These are phyloP conservation scores for Dynastes maya DNA, from an alignment of 2,888 invertebrate genomes.

Conservation along the genomic window DNA sequence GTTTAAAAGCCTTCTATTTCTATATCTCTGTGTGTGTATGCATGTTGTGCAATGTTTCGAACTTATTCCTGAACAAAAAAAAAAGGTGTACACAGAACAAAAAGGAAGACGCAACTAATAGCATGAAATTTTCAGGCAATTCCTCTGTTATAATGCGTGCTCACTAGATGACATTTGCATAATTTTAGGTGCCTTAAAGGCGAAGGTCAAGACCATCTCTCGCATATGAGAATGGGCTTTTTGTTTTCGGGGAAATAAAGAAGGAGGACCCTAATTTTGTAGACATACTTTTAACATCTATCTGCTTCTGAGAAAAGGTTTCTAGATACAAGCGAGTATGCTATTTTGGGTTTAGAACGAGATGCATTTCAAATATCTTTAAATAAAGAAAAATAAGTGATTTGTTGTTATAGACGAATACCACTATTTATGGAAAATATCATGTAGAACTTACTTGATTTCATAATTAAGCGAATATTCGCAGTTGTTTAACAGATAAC, in stretches of 20 bases:
- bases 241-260: constrained; percentile 18
- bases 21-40: neutral
- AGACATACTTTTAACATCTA: constrained; percentile 4
- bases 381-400: no score
- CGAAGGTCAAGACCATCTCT: constrained; percentile 15
- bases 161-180: constrained; percentile 38
- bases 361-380: no score
- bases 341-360: no score
- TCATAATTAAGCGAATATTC: no score
- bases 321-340: neutral
- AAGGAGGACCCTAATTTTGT: neutral
- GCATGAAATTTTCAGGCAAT: constrained; percentile 44
- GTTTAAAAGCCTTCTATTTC: constrained; percentile 5
- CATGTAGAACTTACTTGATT: no score
- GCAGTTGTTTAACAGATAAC: no score
- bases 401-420: no score
- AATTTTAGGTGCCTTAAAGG: constrained; percentile 30
- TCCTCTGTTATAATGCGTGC: constrained; percentile 30
- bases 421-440: no score
- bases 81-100: constrained; percentile 13
- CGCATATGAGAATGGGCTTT: neutral
- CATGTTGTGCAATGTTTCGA: neutral
- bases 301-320: constrained; percentile 8
- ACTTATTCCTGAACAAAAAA: constrained; percentile 24
- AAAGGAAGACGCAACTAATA: neutral